A percentile compares a stretch with the other conserved stretches of the same genome.
These are phyloP conservation scores for Heliopora coerulea DNA, from an alignment of 92 coral and sea anemone genomes.

Conservation along the genomic window DNA sequence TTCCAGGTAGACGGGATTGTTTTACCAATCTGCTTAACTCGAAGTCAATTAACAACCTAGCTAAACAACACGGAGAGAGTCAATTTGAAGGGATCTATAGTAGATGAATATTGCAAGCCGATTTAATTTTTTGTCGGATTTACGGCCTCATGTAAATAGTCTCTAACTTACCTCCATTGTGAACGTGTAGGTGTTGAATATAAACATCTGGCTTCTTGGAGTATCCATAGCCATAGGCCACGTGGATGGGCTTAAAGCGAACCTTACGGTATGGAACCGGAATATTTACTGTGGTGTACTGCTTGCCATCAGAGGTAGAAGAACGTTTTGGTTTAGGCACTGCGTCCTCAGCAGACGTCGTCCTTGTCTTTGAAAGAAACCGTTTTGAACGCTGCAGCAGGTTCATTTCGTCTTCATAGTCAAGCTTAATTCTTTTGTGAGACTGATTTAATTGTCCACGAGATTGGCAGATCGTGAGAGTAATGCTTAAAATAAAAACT, in stretches of 20 bases:
- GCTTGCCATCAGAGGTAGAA: background rate
- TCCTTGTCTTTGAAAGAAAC: background rate
- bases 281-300: conserved; percentile 8
- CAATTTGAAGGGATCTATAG: too few relatives aligned
- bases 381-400: background rate
- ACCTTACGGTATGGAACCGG: conserved; percentile 12
- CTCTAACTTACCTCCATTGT: conserved; percentile 28
- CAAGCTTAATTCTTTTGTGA: background rate
- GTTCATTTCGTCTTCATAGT: background rate
- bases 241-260: background rate
- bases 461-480: background rate
- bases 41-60: too few relatives aligned
- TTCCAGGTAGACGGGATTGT: too few relatives aligned
- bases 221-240: conserved; percentile 14
- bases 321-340: background rate
- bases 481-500: background rate
- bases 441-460: background rate
- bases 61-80: too few relatives aligned
- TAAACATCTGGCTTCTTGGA: conserved; percentile 41
- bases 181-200: conserved; percentile 29
- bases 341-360: background rate
- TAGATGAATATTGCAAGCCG: too few relatives aligned
- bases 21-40: too few relatives aligned
- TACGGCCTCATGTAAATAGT: too few relatives aligned
- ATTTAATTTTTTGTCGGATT: too few relatives aligned